Conservation (phyloP, 2,888 invertebrate species). For the Allacma fusca region DNA sequence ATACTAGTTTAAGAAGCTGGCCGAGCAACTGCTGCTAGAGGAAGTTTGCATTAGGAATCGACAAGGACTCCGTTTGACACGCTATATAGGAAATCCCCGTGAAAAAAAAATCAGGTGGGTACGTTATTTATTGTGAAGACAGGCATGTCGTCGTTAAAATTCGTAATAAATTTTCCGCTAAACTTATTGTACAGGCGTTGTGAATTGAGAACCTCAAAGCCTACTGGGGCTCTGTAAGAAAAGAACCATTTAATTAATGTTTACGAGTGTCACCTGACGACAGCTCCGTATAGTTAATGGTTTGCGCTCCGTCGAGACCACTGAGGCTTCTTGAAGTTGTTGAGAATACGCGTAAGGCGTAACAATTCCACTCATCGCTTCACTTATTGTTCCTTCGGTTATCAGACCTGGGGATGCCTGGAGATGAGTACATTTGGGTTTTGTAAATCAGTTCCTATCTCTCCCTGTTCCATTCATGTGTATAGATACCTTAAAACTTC, state of each 20-base stretch:
- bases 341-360: slow-evolving; percentile 8
- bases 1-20: not conserved
- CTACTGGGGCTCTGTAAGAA: not conserved
- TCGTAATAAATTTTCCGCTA: slow-evolving; percentile 21
- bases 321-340: not conserved
- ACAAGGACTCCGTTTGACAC: not conserved
- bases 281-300: slow-evolving; percentile 33
- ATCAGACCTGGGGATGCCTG: not conserved
- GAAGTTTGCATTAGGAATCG: not conserved
- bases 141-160: slow-evolving; percentile 9
- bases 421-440: not conserved
- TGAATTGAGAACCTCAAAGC: slow-evolving; percentile 9
- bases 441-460: not conserved
- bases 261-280: slow-evolving; percentile 37
- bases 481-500: no score
- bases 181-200: not conserved
- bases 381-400: not conserved
- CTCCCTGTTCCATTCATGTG: not conserved
- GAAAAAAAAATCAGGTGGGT: slow-evolving; percentile 1
- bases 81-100: not conserved
- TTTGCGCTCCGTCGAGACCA: not conserved
- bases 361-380: slow-evolving; percentile 16
- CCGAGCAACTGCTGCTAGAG: not conserved
- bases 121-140: not conserved
- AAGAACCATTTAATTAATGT: slow-evolving; percentile 31